Conservation (phyloP, 2,113 vertebrate species). For the Eulemur macaco region DNA sequence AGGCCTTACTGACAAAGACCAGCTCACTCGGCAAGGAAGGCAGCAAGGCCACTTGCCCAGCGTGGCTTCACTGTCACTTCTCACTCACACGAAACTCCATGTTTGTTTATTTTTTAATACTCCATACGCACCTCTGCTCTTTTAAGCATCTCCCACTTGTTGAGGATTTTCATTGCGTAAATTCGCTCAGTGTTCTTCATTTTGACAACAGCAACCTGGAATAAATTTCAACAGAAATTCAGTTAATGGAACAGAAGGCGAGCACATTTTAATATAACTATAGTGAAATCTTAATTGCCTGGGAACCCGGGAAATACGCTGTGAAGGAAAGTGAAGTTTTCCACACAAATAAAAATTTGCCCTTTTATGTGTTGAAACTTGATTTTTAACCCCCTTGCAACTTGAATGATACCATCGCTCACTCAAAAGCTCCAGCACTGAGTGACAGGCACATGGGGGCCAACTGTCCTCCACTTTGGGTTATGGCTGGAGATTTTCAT, state of each 20-base stretch:
- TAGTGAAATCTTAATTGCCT: neutral
- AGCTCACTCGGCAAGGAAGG: neutral
- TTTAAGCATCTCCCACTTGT: constrained; percentile 99
- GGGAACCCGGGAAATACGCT: neutral
- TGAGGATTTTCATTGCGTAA: constrained; percentile 99
- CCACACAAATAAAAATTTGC: neutral
- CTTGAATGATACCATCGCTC: neutral
- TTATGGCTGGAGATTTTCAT: neutral
- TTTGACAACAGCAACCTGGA: constrained; percentile 96
- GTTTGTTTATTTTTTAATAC: neutral
- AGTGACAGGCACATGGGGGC: rapidly evolving
- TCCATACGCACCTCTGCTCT: constrained; percentile 91
- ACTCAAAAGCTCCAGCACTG: rapidly evolving
- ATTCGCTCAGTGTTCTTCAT: constrained; percentile 97
- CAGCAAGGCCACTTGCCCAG: neutral
- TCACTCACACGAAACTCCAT: neutral
- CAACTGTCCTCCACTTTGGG: neutral
- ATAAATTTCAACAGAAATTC: constrained; percentile 53
- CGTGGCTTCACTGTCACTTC: constrained; percentile 31
- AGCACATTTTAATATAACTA: neutral
- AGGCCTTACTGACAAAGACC: constrained; percentile 69
- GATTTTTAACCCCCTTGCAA: neutral
- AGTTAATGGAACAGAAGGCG: neutral
- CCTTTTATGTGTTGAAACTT: neutral
- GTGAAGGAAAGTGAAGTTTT: neutral